phyloP scores from a whole-genome alignment of 2,888 invertebrate species.

The Gryllus longicercus region DNA sequence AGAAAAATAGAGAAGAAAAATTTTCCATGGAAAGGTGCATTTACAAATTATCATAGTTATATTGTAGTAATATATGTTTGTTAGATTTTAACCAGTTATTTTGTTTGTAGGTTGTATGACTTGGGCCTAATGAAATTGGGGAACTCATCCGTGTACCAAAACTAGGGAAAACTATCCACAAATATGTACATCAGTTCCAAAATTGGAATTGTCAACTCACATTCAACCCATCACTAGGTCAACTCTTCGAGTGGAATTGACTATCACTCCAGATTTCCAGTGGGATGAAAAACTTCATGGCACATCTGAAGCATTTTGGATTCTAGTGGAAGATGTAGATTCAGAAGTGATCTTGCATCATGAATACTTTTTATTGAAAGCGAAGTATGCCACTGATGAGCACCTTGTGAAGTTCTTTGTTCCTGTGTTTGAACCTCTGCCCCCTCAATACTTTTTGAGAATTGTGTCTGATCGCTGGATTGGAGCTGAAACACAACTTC shows the following conservation, averaged over 20 bases:
- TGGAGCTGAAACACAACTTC: slow-evolving; percentile 91
- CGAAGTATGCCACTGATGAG: slow-evolving; percentile 91
- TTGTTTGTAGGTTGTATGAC: slow-evolving; percentile 71
- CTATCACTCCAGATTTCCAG: slow-evolving; percentile 97
- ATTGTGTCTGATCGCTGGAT: slow-evolving; percentile 90
- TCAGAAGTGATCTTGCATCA: slow-evolving; percentile 88
- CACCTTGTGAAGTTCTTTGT: slow-evolving; percentile 97
- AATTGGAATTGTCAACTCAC: slow-evolving; percentile 91
- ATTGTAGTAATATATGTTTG: not conserved
- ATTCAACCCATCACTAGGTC: slow-evolving; percentile 95
- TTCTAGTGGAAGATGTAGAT: slow-evolving; percentile 82
- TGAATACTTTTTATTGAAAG: slow-evolving; percentile 91
- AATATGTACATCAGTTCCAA: slow-evolving; percentile 94
- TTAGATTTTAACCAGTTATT: not conserved
- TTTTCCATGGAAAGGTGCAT: slow-evolving; percentile 71
- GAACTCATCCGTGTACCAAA: slow-evolving; percentile 89
- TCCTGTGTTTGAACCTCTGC: slow-evolving; percentile 96
- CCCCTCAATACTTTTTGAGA: slow-evolving; percentile 94
- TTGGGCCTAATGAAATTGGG: slow-evolving; percentile 94
- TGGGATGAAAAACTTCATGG: slow-evolving; percentile 95
- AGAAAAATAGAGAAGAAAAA: slow-evolving; percentile 98
- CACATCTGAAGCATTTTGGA: slow-evolving; percentile 79
- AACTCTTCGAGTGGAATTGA: slow-evolving; percentile 90
- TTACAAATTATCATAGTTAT: no score
- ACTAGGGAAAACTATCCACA: slow-evolving; percentile 91